Percentiles rank a stretch among this genome's conserved stretches.
phyloP scores from a whole-genome alignment of 2,113 vertebrate species.

The Parotia lawesii region DNA sequence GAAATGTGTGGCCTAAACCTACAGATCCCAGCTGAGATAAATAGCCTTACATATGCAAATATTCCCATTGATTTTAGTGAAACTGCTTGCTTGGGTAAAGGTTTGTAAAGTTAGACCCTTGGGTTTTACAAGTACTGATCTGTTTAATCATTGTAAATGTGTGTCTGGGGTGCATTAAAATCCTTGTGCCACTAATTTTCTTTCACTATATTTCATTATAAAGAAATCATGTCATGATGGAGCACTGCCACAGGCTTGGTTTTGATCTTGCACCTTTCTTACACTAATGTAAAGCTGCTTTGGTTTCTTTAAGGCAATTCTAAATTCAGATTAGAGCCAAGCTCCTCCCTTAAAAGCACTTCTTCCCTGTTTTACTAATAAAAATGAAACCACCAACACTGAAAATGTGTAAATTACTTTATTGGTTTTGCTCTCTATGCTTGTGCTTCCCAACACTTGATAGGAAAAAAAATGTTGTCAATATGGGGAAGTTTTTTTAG shows the following conservation, averaged over 20 bases:
- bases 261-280: background rate
- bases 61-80: slow-evolving; percentile 26
- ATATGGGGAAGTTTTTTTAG: background rate
- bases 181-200: slow-evolving; percentile 24
- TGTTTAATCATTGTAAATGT: slow-evolving; percentile 44
- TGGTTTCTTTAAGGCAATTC: background rate
- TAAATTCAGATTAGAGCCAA: background rate
- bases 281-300: background rate
- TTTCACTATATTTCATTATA: slow-evolving; percentile 29
- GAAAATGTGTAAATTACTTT: background rate
- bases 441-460: background rate
- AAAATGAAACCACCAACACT: background rate
- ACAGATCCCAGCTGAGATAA: background rate
- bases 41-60: slow-evolving; percentile 37
- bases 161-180: slow-evolving; percentile 46
- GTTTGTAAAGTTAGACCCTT: slow-evolving; percentile 44
- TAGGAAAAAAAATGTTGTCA: background rate
- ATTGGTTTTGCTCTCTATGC: background rate
- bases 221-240: background rate
- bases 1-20: background rate
- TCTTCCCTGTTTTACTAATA: background rate
- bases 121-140: slow-evolving; percentile 42
- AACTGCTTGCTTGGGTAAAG: slow-evolving; percentile 24
- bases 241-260: background rate
- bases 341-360: background rate